phyloP scores from a whole-genome alignment of 2,797 vertebrate species.

The Hirundo rustica region DNA sequence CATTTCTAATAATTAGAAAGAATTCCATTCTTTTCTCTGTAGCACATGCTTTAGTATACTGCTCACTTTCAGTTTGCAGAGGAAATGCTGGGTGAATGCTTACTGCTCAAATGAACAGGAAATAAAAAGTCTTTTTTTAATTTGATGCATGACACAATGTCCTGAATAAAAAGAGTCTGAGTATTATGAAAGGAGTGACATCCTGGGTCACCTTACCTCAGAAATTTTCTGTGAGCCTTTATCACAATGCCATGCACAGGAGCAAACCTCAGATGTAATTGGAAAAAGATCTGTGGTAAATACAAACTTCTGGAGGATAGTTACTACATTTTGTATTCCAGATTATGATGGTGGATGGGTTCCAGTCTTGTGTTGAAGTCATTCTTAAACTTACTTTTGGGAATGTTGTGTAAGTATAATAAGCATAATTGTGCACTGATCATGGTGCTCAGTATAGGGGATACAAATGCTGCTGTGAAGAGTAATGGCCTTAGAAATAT shows the following conservation, averaged over 20 bases:
- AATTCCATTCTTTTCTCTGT: constrained; percentile 13
- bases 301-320: neutral
- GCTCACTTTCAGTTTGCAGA: constrained; percentile 16
- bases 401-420: neutral
- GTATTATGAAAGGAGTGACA: neutral
- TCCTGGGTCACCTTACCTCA: neutral
- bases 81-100: constrained; percentile 9
- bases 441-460: neutral
- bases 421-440: neutral
- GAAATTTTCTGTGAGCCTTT: neutral
- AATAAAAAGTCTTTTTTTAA: constrained; percentile 45
- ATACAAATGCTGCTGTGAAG: neutral
- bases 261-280: neutral
- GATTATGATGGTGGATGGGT: neutral
- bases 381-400: neutral
- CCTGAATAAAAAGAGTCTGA: neutral
- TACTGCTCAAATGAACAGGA: constrained; percentile 31
- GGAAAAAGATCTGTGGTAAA: neutral
- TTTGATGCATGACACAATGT: neutral
- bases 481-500: neutral
- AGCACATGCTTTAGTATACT: neutral
- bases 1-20: constrained; percentile 57
- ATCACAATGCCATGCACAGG: no score
- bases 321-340: neutral
- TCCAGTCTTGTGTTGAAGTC: neutral